A percentile compares a stretch with the other conserved stretches of the same genome.
These are phyloP conservation scores for Leptinotarsa rubiginosa DNA, from an alignment of 2,888 invertebrate genomes.

Conservation along the genomic window DNA sequence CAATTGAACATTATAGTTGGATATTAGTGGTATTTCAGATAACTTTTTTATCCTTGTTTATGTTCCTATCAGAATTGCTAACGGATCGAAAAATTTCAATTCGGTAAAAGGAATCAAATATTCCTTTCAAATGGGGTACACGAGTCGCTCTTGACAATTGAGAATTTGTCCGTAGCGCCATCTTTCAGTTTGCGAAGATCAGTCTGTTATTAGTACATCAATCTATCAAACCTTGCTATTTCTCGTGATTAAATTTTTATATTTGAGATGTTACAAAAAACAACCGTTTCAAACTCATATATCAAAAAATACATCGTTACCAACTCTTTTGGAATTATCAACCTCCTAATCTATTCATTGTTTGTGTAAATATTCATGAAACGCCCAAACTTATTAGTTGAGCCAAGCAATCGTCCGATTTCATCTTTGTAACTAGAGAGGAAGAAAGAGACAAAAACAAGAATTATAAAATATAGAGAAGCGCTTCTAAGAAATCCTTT, in stretches of 20 bases:
- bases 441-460: slow-evolving; percentile 28
- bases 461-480: slow-evolving; percentile 42
- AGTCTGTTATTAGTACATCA: background rate
- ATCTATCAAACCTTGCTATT: background rate
- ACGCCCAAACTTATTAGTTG: slow-evolving; percentile 51
- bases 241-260: no score
- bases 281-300: no score
- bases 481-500: slow-evolving; percentile 43
- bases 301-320: slow-evolving; percentile 19
- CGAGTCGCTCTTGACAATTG: no score
- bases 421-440: slow-evolving; percentile 40
- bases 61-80: no score
- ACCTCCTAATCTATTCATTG: slow-evolving; percentile 46
- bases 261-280: no score
- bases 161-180: no score
- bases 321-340: slow-evolving; percentile 39
- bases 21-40: background rate
- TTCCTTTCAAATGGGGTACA: no score
- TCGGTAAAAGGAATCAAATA: no score
- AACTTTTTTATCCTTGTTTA: no score
- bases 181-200: no score
- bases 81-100: no score
- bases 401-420: slow-evolving; percentile 46
- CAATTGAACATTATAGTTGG: background rate
- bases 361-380: slow-evolving; percentile 52